Evolutionary conservation across 1,140 invertebrate species (phyloP), one percentile per base, ranked within the genome.

Genomic region (Pseudomyrmex gracilis): DNA sequence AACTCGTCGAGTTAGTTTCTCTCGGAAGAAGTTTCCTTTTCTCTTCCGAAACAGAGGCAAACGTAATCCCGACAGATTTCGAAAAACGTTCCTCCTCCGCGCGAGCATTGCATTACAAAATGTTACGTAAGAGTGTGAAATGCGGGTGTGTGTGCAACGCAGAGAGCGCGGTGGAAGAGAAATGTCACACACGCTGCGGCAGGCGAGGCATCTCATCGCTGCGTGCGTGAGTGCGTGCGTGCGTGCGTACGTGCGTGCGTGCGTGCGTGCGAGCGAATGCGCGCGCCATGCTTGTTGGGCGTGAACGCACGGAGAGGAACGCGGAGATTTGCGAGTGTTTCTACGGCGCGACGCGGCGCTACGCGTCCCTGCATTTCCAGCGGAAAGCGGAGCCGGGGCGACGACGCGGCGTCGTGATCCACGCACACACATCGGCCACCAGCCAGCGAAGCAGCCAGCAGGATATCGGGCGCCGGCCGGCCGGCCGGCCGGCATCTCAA

Each of bases 241-340:
- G 34, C 34, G 5, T 34, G 34, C 34, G 5, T 55, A 67, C 47
- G 47, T 49, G 51, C 22, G 68, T n/a, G 34, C 34, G 5, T 34
- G 34, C 34, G 5, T 55, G 77, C 47, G 47, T 49, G 51, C 22
- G 68, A 45, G 22, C 68, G 57, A 73, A 13, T 51, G 51, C 82
- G 63, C 84, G 84, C 88, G 89, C 86, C 89, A 88, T 90, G 85
- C 88, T 88, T 88, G 84, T 88, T 88, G 88, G 86, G 86, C 86
- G 88, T 90, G 85, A 89, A 89, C 88, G 86, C 78, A 53, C 58
- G 83, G 60, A 45, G 61, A 57, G 61, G 67, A 73, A 22, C 60
- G 85, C 58, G 71, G 66, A 85, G 61, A 73, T 47, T 58, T 45
- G 53, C 64, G 53, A 84, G 66, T 67, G 47, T 57, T 73, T 51